Evolutionary conservation across 2,797 vertebrate genomes (phyloP).

Genomic region (Anomalospiza imberbis): DNA sequence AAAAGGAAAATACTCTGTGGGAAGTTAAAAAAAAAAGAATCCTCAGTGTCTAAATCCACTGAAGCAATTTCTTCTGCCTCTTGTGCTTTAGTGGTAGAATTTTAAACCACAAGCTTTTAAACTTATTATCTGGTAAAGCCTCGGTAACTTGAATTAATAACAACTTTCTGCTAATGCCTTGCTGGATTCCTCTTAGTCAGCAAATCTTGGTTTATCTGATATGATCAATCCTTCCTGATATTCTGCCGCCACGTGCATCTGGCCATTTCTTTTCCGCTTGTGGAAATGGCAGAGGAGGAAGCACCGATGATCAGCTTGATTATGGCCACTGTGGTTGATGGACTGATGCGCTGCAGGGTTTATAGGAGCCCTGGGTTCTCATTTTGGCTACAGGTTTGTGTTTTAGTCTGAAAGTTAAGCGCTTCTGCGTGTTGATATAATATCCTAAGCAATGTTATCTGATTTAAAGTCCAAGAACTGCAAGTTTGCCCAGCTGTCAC

Average conservation of each 20-base stretch:
- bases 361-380: background rate
- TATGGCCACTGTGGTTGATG: background rate
- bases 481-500: background rate
- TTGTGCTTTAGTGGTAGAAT: background rate
- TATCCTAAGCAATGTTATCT: background rate
- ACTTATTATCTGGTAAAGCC: constrained; percentile 36
- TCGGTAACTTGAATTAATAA: constrained; percentile 3
- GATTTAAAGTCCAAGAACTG: background rate
- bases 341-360: background rate
- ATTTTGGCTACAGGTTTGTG: background rate
- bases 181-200: constrained; percentile 14
- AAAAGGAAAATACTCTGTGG: background rate
- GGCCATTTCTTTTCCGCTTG: background rate
- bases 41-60: background rate
- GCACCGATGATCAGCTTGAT: background rate
- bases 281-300: background rate
- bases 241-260: background rate
- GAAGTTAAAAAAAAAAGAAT: background rate
- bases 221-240: background rate
- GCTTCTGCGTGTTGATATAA: background rate
- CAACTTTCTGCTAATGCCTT: background rate
- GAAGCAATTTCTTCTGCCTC: constrained; percentile 1
- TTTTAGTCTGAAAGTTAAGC: background rate
- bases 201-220: constrained; percentile 17
- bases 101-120: constrained; percentile 29